Conservation (phyloP, 2,113 vertebrate species). For the Poeciliopsis retropinna region DNA sequence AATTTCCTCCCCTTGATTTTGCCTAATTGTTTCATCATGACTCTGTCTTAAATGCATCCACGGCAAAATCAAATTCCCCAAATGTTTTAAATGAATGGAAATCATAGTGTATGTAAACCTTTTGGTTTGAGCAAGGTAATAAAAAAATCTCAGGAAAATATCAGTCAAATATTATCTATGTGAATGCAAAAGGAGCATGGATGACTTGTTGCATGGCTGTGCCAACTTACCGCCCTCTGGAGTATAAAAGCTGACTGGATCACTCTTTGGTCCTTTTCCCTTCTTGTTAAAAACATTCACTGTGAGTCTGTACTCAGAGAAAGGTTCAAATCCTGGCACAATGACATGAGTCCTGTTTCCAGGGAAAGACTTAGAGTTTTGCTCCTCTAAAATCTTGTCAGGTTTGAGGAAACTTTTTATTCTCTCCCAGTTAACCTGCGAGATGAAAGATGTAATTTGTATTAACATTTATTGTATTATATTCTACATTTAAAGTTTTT, state of each 20-base stretch:
- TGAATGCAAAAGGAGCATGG: not conserved
- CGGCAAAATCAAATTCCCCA: no score
- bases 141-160: no score
- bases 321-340: constrained; percentile 88
- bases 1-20: no score
- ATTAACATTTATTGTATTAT: no score
- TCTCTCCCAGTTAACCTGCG: constrained; percentile 89
- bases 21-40: no score
- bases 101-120: no score
- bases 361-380: constrained; percentile 81
- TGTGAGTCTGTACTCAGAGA: constrained; percentile 89
- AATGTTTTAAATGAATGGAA: no score
- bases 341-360: constrained; percentile 85
- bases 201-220: not conserved
- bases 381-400: constrained; percentile 80
- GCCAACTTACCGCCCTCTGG: constrained; percentile 92
- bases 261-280: constrained; percentile 91
- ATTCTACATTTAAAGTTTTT: no score
- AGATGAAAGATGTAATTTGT: constrained; percentile 8
- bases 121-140: no score
- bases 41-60: no score
- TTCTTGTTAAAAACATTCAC: constrained; percentile 90
- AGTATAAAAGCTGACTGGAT: constrained; percentile 84
- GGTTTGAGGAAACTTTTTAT: constrained; percentile 83
- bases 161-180: not conserved